phyloP scores from a whole-genome alignment of 2,797 vertebrate species.

The Gastrophryne carolinensis region DNA sequence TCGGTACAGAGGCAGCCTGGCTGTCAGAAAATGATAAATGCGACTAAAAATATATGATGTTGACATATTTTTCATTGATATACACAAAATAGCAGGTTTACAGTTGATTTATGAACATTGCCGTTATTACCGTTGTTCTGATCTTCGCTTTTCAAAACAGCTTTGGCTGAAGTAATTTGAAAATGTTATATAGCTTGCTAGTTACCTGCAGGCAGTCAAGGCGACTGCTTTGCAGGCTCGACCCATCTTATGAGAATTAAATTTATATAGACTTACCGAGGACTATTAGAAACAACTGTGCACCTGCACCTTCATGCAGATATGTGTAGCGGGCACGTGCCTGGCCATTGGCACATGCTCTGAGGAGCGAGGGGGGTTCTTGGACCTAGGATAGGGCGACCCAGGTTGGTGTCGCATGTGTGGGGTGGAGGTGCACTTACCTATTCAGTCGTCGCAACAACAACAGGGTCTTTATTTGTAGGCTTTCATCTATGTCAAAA shows the following conservation, averaged over 20 bases:
- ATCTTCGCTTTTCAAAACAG: background rate
- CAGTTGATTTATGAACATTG: background rate
- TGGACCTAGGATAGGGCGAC: too few species aligned
- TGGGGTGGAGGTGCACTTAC: too few species aligned
- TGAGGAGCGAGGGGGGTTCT: too few species aligned
- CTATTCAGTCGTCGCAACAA: too few species aligned
- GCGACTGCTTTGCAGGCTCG: background rate
- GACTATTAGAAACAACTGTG: too few species aligned
- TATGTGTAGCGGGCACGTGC: too few species aligned
- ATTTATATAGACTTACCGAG: too few species aligned
- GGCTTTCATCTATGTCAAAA: too few species aligned
- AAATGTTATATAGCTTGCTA: background rate
- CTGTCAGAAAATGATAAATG: conserved; percentile 15
- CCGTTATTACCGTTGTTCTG: background rate
- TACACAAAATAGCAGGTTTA: background rate
- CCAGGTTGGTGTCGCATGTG: too few species aligned
- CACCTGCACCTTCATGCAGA: too few species aligned
- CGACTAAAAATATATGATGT: background rate
- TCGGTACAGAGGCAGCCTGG: background rate
- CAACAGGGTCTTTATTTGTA: too few species aligned
- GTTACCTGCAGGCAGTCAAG: background rate
- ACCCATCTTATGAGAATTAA: background rate
- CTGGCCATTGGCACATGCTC: too few species aligned
- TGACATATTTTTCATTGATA: background rate
- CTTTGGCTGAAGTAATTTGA: background rate